Base-by-base conservation (phyloP, 2,888 invertebrate genomes). In the Thumatha senex region DNA sequence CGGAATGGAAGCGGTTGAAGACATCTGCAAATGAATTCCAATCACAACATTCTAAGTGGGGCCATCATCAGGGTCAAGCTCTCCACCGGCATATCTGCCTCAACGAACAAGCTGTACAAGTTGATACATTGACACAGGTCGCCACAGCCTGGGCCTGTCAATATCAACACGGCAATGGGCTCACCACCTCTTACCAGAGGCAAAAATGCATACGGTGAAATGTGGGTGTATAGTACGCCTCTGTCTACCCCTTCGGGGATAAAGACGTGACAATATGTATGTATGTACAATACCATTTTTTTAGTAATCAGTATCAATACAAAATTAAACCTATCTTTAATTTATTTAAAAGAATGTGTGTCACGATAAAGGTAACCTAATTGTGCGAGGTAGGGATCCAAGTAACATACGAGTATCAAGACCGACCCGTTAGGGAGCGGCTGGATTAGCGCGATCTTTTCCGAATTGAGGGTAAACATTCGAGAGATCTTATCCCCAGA, bases 391-490 rank as follows among this genome's bases (percentile, higher is more conserved):
- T 59, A 62, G 61, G 54, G 63, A 60, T 71, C 70, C 62, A 68
- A 46, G 72, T 70, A 78, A 77, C 76, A 77, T 77, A 48, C 40
- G 39, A 40, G 48, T 48, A 81, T 81, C 74, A 76, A 63, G 72
- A 24, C 18, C 67, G 64, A 67, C 71, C 72, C 80, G 73, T 58
- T 55, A 48, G 83, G 72, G 80, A 81, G 74, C 61, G 67, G 58
- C 67, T 65, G 83, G 87, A 88, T 87, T 86, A 86, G 80, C 77
- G 75, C 78, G 81, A 85, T 86, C 82, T 82, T 80, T 82, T 80
- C 77, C 74, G 82, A 85, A 85, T 84, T 81, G 83, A 82, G 83
- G 83, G 82, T 81, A 87, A 86, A 85, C 86, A 84, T 83, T 78
- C 76, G 77, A 72, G 73, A 68, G 73, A 67, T 65, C 65, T 63